Evolutionary conservation across 2,888 invertebrate species (phyloP), one percentile per base, ranked within the genome.

Genomic region (Saturnia pavonia): DNA sequence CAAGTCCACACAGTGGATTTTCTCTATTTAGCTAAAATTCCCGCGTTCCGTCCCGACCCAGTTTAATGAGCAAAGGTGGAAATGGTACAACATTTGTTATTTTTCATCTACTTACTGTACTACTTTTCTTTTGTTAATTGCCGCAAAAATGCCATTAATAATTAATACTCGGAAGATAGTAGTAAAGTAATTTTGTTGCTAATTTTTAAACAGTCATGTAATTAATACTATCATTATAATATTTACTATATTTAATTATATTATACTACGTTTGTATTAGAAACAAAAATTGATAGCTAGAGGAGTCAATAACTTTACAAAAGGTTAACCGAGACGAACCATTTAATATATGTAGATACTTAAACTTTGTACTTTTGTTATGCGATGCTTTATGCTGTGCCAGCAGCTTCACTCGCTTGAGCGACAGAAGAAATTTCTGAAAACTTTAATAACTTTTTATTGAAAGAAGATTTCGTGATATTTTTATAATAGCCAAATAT

Each of bases 21-120:
- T 83, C 80, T 83, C 80, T 84, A 85, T 88, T 87, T 84, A 81
- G 77, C 80, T 78, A 77, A 82, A 85, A 85, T 85, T 86, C 83
- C 76, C 83, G 84, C 79, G 82, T 80, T 82, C 78, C 78, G 76
- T 78, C 76, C 82, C 82, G 79, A 82, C 82, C 82, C 82, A 80
- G 83, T 85, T 87, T 89, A 89, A 89, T 88, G 87, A 88, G 83
- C 79, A 86, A 82, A 81, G 80, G 78, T 81, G 82, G 77, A 78
- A 81, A 82, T 81, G 80, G 82, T 81, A 82, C 84, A 85, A 85
- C 85, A 86, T 88, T 85, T 87, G 85, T 82, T 85, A 79, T 88
- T 89, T 89, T 85, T 84, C 83, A 85, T 86, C 85, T 84, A 82
- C 82, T 85, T 86, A 82, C 80, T 77, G 19, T 14, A 63, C 65